Evolutionary conservation across 2,888 invertebrate species (phyloP).

Genomic region (Drosophila affinis): DNA sequence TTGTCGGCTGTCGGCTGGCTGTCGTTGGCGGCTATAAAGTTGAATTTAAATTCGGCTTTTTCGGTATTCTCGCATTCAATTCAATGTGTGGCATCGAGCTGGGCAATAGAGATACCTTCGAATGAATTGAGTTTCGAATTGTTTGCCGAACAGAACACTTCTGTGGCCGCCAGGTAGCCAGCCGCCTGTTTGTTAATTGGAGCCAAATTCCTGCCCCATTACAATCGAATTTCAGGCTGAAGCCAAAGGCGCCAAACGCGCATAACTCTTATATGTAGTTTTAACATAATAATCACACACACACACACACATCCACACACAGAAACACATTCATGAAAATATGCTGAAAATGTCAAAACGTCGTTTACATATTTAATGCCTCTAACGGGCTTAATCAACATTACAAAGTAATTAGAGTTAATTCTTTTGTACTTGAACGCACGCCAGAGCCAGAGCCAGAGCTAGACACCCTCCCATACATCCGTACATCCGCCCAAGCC

Average conservation of each 20-base stretch:
- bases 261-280: conserved; percentile 33
- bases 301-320: not conserved
- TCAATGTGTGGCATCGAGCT: conserved; percentile 3
- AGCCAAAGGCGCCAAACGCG: conserved; percentile 7
- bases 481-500: too few species aligned
- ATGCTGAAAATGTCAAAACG: conserved; percentile 63
- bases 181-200: conserved; percentile 16
- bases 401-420: conserved; percentile 79
- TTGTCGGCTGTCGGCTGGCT: conserved; percentile 41
- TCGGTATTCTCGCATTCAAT: conserved; percentile 15
- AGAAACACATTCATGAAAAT: conserved; percentile 39
- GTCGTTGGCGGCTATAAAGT: conserved; percentile 66
- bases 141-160: conserved; percentile 37
- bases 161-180: conserved; percentile 12
- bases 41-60: conserved; percentile 72
- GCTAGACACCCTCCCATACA: conserved; percentile 27
- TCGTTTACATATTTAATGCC: conserved; percentile 74
- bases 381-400: conserved; percentile 76
- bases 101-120: conserved; percentile 48
- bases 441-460: conserved; percentile 20
- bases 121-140: conserved; percentile 63
- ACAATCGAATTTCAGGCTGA: not conserved
- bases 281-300: not conserved
- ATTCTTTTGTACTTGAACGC: conserved; percentile 71
- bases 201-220: conserved; percentile 27